A percentile compares a stretch with the other conserved stretches of the same genome.
Conservation (phyloP, 2,888 invertebrate genomes). For the Parascotia fuliginaria region DNA sequence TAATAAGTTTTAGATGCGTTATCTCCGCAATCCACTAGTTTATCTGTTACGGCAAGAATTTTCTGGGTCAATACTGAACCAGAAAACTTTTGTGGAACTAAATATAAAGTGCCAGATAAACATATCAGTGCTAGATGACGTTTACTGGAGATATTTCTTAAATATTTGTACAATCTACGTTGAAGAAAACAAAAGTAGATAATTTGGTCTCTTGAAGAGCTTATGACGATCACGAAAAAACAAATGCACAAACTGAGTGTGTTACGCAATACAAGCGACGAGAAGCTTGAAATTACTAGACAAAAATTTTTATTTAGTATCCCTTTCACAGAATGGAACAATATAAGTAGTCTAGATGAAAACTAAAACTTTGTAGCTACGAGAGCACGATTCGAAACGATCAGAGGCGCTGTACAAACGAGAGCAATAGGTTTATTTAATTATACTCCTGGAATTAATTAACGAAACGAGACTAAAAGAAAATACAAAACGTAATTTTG, state of each 20-base stretch:
- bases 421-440: slow-evolving; percentile 43
- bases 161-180: slow-evolving; percentile 7
- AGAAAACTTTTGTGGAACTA: slow-evolving; percentile 25
- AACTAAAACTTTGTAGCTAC: slow-evolving; percentile 21
- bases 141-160: slow-evolving; percentile 18
- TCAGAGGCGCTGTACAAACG: slow-evolving; percentile 25
- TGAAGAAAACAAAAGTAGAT: slow-evolving; percentile 5
- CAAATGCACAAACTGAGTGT: slow-evolving; percentile 1
- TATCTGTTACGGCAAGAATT: slow-evolving; percentile 34
- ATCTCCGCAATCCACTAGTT: slow-evolving; percentile 47
- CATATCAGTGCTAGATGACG: slow-evolving; percentile 22
- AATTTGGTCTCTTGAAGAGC: slow-evolving; percentile 2
- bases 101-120: slow-evolving; percentile 24
- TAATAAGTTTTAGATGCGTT: slow-evolving; percentile 62
- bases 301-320: slow-evolving; percentile 24
- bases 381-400: slow-evolving; percentile 14
- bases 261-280: slow-evolving; percentile 11
- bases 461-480: slow-evolving; percentile 41
- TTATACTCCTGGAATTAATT: slow-evolving; percentile 48
- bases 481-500: slow-evolving; percentile 44
- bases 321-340: slow-evolving; percentile 20
- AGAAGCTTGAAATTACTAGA: slow-evolving; percentile 14
- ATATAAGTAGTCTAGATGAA: slow-evolving; percentile 18
- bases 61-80: slow-evolving; percentile 31
- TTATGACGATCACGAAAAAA: slow-evolving; percentile 2